phyloP scores from a whole-genome alignment of 2,888 invertebrate genomes.

The Euproctis similis region DNA sequence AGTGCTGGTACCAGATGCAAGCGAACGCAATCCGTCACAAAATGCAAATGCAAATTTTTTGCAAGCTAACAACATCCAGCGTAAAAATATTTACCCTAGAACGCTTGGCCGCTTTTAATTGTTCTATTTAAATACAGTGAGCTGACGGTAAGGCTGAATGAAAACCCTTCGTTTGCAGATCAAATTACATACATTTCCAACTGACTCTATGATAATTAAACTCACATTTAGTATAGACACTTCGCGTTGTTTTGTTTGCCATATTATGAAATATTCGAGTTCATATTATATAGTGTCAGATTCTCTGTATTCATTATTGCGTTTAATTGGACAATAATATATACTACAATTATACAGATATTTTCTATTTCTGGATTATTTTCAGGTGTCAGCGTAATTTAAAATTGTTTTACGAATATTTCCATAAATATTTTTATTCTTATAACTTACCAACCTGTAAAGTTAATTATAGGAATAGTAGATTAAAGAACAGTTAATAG shows the following conservation, averaged over 20 bases:
- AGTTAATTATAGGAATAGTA: too few relatives aligned
- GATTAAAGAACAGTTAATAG: too few relatives aligned
- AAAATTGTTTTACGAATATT: too few relatives aligned
- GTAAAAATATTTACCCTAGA: conserved; percentile 54
- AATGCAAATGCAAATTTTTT: conserved; percentile 52
- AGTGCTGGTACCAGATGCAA: conserved; percentile 47
- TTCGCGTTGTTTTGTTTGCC: conserved; percentile 30
- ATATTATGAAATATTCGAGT: conserved; percentile 31
- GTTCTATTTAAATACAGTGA: conserved; percentile 45
- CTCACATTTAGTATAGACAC: conserved; percentile 40
- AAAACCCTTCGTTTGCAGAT: conserved; percentile 36
- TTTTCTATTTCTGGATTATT: too few relatives aligned
- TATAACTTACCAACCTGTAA: too few relatives aligned
- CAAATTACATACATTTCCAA: conserved; percentile 39
- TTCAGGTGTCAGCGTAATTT: too few relatives aligned
- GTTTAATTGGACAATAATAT: conserved; percentile 6
- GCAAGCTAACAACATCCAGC: conserved; percentile 32
- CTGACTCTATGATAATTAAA: conserved; percentile 42
- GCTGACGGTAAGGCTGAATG: conserved; percentile 33
- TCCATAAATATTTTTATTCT: too few relatives aligned
- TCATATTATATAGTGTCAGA: too few relatives aligned
- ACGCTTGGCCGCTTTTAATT: conserved; percentile 52
- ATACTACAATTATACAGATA: too few relatives aligned
- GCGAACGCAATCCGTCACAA: conserved; percentile 25
- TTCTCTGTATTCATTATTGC: conserved; percentile 3